Percentiles rank a stretch among this genome's conserved stretches.
These are phyloP conservation scores for Syrphus vitripennis DNA, from an alignment of 2,888 invertebrate species.

Conservation along the genomic window DNA sequence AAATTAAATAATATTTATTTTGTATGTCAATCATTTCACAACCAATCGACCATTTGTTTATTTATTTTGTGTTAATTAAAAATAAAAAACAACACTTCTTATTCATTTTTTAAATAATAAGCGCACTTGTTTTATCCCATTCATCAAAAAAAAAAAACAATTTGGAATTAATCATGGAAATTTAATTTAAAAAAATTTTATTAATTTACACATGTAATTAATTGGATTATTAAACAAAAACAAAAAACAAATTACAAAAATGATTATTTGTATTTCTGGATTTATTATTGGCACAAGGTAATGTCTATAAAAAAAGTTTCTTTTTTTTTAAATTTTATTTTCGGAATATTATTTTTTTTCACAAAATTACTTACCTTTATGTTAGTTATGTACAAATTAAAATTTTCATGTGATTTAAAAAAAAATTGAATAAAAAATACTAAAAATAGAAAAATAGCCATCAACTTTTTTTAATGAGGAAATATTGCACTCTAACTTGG, in stretches of 20 bases:
- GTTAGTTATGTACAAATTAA: no score
- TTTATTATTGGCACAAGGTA: slow-evolving; percentile 84
- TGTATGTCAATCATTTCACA: slow-evolving; percentile 7
- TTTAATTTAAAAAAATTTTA: background rate
- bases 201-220: slow-evolving; percentile 11
- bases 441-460: no score
- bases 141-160: background rate
- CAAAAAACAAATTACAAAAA: slow-evolving; percentile 74
- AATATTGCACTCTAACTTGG: no score
- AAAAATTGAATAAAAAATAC: no score
- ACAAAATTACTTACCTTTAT: no score
- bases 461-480: no score
- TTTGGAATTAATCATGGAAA: slow-evolving; percentile 18
- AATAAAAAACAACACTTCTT: background rate
- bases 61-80: slow-evolving; percentile 28
- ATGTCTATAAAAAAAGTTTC: slow-evolving; percentile 58
- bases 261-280: slow-evolving; percentile 85
- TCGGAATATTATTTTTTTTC: background rate
- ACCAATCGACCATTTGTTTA: slow-evolving; percentile 25
- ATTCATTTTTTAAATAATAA: slow-evolving; percentile 1
- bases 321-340: background rate
- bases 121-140: background rate
- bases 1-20: slow-evolving; percentile 11
- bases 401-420: no score
- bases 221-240: slow-evolving; percentile 45